phyloP scores from a whole-genome alignment of 2,113 vertebrate genomes.

The Plotosus lineatus region DNA sequence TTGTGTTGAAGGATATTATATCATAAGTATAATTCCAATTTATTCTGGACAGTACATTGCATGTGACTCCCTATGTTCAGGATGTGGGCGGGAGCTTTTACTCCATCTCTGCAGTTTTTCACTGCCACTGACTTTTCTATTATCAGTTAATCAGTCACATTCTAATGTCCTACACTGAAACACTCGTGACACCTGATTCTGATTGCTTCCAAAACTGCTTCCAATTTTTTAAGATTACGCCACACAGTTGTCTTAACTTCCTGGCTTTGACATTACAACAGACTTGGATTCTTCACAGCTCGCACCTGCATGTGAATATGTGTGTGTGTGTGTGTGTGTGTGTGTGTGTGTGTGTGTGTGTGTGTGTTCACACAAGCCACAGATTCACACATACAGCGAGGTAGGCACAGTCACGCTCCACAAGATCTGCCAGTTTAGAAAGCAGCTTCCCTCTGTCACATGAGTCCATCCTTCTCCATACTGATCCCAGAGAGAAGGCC shows the following conservation, averaged over 20 bases:
- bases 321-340: background rate
- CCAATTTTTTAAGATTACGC: background rate
- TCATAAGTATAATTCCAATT: too few relatives aligned
- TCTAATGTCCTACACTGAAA: background rate
- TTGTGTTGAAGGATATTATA: too few relatives aligned
- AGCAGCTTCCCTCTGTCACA: conserved; percentile 90
- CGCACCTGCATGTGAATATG: background rate
- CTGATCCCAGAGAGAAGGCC: conserved; percentile 89
- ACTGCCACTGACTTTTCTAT: background rate
- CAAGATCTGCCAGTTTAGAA: conserved; percentile 90
- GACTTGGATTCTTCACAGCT: background rate
- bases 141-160: background rate
- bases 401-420: conserved; percentile 89
- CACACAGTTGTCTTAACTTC: background rate
- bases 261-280: background rate
- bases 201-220: background rate
- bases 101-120: background rate
- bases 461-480: conserved; percentile 96
- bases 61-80: background rate
- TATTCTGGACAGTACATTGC: background rate
- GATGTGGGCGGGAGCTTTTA: background rate
- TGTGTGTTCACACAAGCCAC: background rate
- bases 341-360: background rate
- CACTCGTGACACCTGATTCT: background rate
- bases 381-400: conserved; percentile 81